Base-by-base conservation (phyloP, 2,888 invertebrate genomes). In the Nemapogon koenigi region DNA sequence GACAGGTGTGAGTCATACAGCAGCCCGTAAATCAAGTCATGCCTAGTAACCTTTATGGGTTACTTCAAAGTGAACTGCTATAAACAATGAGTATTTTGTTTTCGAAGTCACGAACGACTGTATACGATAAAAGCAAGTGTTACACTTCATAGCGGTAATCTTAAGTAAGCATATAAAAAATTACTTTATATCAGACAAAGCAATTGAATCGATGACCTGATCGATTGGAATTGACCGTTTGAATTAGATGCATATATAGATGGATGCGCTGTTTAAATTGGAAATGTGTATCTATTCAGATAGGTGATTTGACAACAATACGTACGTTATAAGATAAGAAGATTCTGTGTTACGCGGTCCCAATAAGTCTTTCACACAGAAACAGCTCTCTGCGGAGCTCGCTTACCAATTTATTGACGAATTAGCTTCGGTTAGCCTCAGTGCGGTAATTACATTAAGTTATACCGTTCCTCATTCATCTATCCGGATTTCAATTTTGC, bases 321-420 rank as follows among this genome's bases (percentile, higher is more conserved):
- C 22, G 22, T 22, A 22, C 22, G 6, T 22, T 22, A 7, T 22
- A 7, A 22, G 22, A 22, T 22, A 6, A 7, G 8, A 22, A 6
- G 8, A 22, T 31, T 31, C 15, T 15, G 6, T 15, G 10, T 31
- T 14, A n/a, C 10, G n/a, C 16, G 16, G 19, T n/a, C 10, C 28
- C 11, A 22, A 28, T 27, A 57, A 60, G 47, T 45, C 52, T 43
- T 51, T 53, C 52, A 53, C 53, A 55, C 50, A 51, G 46, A 52
- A 50, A 54, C 50, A 49, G 26, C 35, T 35, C 15, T 11, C 10
- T 16, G 26, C 16, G 15, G 48, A 49, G 52, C 57, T 63, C 15
- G n/a, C 53, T 62, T 60, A 60, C 59, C 61, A 62, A 66, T 67
- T 67, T 62, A 45, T 47, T 54, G 60, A 53, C 52, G 50, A 51